These are phyloP conservation scores for Falco naumanni DNA, from an alignment of 2,797 vertebrate species.

Conservation along the genomic window DNA sequence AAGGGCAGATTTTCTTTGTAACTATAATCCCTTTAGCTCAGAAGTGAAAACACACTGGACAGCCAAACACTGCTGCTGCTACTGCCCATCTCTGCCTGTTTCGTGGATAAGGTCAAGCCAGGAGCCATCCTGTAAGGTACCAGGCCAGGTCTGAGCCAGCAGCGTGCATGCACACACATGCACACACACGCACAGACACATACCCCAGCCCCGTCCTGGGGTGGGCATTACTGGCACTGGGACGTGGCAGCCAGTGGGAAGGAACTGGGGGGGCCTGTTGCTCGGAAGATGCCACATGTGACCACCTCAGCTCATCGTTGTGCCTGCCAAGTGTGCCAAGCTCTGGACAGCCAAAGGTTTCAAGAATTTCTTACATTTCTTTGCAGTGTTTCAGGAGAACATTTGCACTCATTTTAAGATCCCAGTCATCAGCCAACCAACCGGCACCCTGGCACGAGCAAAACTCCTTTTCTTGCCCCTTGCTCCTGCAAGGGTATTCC, in stretches of 20 bases:
- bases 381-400: rapidly evolving
- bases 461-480: background rate
- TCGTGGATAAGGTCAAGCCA: background rate
- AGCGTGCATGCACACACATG: rapidly evolving
- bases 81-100: background rate
- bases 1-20: background rate
- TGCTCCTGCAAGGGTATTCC: background rate
- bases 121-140: background rate
- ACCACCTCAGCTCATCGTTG: background rate
- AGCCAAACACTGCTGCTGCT: background rate
- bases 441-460: rapidly evolving
- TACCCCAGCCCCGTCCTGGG: rapidly evolving
- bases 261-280: background rate
- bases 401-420: background rate
- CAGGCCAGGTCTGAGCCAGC: background rate
- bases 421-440: background rate
- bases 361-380: background rate
- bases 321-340: rapidly evolving
- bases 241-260: background rate
- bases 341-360: background rate
- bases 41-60: background rate
- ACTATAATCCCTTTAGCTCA: background rate
- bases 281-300: rapidly evolving
- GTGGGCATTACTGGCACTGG: background rate
- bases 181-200: rapidly evolving